Percentiles rank a stretch among this genome's conserved stretches.
phyloP scores from a whole-genome alignment of 92 coral and sea anemone species.

The Zoanthus sansibaricus region DNA sequence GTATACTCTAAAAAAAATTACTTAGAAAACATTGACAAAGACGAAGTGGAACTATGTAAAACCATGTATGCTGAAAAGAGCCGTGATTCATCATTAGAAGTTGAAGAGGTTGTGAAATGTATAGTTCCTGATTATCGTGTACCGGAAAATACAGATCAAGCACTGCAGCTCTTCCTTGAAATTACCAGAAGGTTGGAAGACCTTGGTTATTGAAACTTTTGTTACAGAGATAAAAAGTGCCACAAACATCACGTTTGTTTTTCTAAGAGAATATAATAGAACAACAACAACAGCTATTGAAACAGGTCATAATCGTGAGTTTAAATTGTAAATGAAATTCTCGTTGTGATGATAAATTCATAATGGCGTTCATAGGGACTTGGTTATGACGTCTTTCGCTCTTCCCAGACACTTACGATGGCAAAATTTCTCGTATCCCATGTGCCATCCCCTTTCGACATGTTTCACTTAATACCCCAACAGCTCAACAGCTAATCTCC shows the following conservation, averaged over 20 bases:
- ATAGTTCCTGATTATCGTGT: slow-evolving; percentile 8
- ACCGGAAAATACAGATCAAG: slow-evolving; percentile 31
- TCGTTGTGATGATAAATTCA: background rate
- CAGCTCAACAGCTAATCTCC: too few species aligned
- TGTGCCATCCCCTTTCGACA: too few species aligned
- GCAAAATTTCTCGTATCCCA: too few species aligned
- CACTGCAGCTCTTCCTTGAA: slow-evolving; percentile 17
- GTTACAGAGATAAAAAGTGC: background rate
- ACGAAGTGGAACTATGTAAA: slow-evolving; percentile 24
- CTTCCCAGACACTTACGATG: background rate
- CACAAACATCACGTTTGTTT: background rate
- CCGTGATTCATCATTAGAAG: slow-evolving; percentile 25
- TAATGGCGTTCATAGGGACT: background rate
- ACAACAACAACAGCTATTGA: background rate
- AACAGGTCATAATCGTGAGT: background rate
- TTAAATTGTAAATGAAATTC: background rate
- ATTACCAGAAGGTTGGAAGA: slow-evolving; percentile 5
- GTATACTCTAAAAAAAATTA: slow-evolving; percentile 13
- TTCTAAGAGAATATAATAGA: background rate
- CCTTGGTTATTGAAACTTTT: slow-evolving; percentile 6
- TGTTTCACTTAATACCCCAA: too few species aligned
- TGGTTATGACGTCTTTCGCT: background rate
- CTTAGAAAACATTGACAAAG: slow-evolving; percentile 1
- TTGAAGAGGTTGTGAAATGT: slow-evolving; percentile 32
- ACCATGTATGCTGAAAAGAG: slow-evolving; percentile 12